Percentiles rank a stretch among this genome's conserved stretches.
Evolutionary conservation across 2,888 invertebrate genomes (phyloP).

Genomic region (Orthonychiurus folsomi): DNA sequence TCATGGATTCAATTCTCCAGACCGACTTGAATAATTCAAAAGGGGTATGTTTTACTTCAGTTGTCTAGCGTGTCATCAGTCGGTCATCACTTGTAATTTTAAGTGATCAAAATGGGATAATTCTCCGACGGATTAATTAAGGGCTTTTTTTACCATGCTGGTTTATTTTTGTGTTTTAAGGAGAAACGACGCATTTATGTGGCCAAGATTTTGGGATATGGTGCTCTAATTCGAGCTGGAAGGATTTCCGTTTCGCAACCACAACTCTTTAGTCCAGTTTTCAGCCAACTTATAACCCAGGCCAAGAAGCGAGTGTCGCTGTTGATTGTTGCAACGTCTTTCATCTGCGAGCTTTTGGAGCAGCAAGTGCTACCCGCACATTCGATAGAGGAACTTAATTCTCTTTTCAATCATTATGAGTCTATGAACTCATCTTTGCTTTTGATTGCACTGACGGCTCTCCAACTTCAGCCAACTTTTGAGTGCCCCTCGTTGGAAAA

Average conservation of each 20-base stretch:
- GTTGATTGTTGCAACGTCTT: constrained; percentile 17
- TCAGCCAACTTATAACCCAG: neutral
- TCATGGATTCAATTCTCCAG: constrained; percentile 58
- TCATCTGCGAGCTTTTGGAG: constrained; percentile 16
- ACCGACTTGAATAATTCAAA: constrained; percentile 54
- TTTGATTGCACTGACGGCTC: constrained; percentile 13
- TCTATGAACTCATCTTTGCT: constrained; percentile 13
- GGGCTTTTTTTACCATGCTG: neutral
- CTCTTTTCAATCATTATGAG: constrained; percentile 8
- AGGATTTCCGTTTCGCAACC: neutral
- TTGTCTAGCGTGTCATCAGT: too few species aligned
- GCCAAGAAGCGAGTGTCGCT: constrained; percentile 10
- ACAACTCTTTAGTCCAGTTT: neutral
- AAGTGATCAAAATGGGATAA: neutral
- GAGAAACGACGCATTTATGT: constrained; percentile 17
- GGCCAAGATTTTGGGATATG: constrained; percentile 16
- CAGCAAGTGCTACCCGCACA: neutral
- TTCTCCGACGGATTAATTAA: neutral
- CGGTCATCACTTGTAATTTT: neutral
- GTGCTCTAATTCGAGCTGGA: constrained; percentile 15
- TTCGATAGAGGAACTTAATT: constrained; percentile 4
- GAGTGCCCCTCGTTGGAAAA: constrained; percentile 6
- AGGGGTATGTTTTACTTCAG: constrained; percentile 46
- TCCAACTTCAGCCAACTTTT: neutral
- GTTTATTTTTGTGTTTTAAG: constrained; percentile 11